Evolutionary conservation across 2,113 vertebrate genomes (phyloP).

Genomic region (Mus spicilegus): DNA sequence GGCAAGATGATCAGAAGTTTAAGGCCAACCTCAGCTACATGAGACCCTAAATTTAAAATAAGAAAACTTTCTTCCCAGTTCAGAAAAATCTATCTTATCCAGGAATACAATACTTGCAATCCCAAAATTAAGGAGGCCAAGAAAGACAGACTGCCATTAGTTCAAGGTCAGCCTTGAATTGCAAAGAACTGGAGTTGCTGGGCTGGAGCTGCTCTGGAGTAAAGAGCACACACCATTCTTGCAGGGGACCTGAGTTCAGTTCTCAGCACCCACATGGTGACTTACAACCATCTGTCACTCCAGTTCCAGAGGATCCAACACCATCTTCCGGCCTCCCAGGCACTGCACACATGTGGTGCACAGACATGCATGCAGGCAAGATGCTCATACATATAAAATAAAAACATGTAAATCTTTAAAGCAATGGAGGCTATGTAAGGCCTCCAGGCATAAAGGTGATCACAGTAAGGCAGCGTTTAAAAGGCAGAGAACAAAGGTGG

Average conservation of each 20-base stretch:
- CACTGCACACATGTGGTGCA: neutral
- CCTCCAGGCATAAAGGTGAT: neutral
- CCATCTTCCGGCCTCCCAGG: neutral
- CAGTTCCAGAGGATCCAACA: neutral
- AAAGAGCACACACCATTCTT: neutral
- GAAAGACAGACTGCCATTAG: neutral
- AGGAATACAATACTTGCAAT: neutral
- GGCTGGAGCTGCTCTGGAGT: neutral
- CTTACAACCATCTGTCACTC: neutral
- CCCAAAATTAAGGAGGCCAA: neutral
- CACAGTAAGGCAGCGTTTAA: slow-evolving; percentile 11
- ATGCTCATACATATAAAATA: neutral
- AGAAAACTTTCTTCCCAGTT: neutral
- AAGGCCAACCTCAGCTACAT: neutral
- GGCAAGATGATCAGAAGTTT: neutral
- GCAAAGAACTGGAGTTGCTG: neutral
- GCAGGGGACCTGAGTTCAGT: neutral
- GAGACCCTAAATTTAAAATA: neutral
- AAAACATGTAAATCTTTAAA: neutral
- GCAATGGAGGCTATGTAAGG: neutral
- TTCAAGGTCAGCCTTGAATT: neutral
- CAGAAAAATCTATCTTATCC: neutral
- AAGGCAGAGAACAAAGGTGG: neutral
- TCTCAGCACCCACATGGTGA: neutral
- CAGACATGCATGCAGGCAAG: neutral